phyloP scores from a whole-genome alignment of 2,113 vertebrate genomes.

The Mungos mungo region DNA sequence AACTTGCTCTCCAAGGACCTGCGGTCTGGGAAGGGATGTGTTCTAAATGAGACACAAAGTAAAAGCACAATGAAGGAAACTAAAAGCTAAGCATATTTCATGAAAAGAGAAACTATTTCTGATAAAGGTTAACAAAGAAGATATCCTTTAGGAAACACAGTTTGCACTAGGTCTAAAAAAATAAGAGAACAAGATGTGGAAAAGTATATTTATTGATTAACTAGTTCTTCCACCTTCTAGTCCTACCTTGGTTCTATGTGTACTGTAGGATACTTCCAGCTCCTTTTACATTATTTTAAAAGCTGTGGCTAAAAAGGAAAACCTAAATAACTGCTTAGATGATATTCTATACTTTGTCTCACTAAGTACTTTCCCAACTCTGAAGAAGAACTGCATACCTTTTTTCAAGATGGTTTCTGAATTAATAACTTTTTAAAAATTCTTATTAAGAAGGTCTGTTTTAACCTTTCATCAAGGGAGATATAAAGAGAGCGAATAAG shows the following conservation, averaged over 20 bases:
- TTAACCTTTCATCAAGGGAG: not conserved
- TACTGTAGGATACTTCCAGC: not conserved
- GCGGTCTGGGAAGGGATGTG: not conserved
- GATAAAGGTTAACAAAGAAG: not conserved
- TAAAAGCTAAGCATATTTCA: slow-evolving; percentile 8
- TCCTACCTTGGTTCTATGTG: not conserved
- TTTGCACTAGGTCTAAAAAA: not conserved
- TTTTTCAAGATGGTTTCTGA: not conserved
- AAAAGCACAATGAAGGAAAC: not conserved
- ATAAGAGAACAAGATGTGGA: not conserved
- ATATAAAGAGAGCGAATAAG: not conserved
- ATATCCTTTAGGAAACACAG: not conserved
- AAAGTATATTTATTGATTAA: not conserved
- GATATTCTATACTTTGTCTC: not conserved
- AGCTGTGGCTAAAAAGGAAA: not conserved
- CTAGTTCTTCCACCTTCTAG: not conserved
- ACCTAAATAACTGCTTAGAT: not conserved
- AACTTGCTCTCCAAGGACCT: not conserved
- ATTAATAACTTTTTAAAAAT: not conserved
- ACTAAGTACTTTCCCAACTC: not conserved
- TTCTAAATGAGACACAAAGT: slow-evolving; percentile 15
- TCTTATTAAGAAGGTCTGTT: not conserved
- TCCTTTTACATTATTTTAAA: not conserved
- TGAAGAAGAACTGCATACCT: not conserved
- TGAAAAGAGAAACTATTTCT: not conserved